Evolutionary conservation across 2,888 invertebrate species (phyloP).

Genomic region (Synanthedon formicaeformis): DNA sequence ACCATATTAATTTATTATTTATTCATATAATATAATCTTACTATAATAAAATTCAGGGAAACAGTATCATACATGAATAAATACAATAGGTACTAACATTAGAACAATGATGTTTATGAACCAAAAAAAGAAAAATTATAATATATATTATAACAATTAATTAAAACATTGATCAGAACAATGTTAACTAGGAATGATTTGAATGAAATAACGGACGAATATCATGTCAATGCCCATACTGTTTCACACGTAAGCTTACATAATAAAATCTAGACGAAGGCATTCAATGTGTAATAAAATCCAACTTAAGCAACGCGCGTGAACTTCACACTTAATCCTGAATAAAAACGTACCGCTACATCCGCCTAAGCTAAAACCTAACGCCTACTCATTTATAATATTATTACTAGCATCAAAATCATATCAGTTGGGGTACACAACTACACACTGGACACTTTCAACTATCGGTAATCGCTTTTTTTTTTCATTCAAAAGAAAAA

Average conservation of each 20-base stretch:
- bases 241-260: not conserved
- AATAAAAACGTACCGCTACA: constrained; percentile 48
- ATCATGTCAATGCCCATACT: constrained; percentile 7
- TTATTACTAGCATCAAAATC: constrained; percentile 10
- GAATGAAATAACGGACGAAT: constrained; percentile 33
- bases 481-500: too few species aligned
- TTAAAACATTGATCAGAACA: constrained; percentile 36
- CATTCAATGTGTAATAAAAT: constrained; percentile 47
- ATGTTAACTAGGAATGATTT: constrained; percentile 54
- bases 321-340: constrained; percentile 31
- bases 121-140: constrained; percentile 36
- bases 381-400: constrained; percentile 30
- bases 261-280: constrained; percentile 44
- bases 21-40: constrained; percentile 65
- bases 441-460: too few species aligned
- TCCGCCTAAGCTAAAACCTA: constrained; percentile 58
- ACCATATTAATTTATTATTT: constrained; percentile 16
- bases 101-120: constrained; percentile 48
- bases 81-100: constrained; percentile 59
- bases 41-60: constrained; percentile 67
- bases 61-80: constrained; percentile 70
- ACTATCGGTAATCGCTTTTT: too few species aligned
- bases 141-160: constrained; percentile 36
- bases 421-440: constrained; percentile 11
- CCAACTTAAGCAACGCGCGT: constrained; percentile 43